A percentile compares a stretch with the other conserved stretches of the same genome.
phyloP scores from a whole-genome alignment of 2,888 invertebrate species.

The Disparrhopalites patrizii region DNA sequence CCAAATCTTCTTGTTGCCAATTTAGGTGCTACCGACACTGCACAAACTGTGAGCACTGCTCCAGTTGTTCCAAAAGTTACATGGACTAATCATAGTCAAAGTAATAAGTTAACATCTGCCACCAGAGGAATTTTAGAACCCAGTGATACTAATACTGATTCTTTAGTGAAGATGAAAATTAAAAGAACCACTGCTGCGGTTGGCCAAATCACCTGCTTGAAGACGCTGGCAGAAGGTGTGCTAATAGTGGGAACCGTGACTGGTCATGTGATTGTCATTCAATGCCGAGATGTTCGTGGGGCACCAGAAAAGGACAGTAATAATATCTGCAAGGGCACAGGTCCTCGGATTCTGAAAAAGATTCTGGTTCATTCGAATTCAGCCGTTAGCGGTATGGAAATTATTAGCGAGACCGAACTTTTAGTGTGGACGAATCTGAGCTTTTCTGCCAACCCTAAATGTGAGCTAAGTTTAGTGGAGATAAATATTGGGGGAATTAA shows the following conservation, averaged over 20 bases:
- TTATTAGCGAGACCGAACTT: conserved; percentile 36
- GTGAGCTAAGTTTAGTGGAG: conserved; percentile 43
- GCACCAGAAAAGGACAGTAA: not conserved
- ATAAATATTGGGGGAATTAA: conserved; percentile 36
- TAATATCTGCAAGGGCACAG: conserved; percentile 20
- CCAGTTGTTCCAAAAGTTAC: not conserved
- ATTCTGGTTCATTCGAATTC: conserved; percentile 37
- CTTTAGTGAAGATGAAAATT: conserved; percentile 37
- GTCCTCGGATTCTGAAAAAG: conserved; percentile 16
- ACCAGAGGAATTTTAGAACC: conserved; percentile 35
- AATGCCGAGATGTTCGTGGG: conserved; percentile 15
- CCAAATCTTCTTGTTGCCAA: too few relatives aligned
- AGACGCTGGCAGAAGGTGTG: conserved; percentile 29
- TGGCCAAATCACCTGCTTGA: conserved; percentile 40
- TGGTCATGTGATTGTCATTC: conserved; percentile 41
- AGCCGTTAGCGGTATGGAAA: conserved; percentile 44
- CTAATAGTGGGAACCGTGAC: conserved; percentile 40
- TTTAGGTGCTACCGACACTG: not conserved
- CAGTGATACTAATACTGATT: not conserved
- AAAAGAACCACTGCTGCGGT: conserved; percentile 39
- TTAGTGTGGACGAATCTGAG: conserved; percentile 43
- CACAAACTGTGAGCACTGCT: not conserved
- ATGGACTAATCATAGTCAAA: not conserved
- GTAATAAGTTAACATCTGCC: conserved; percentile 6
- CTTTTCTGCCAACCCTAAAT: conserved; percentile 47